These are phyloP conservation scores for Psittacula cyanocephala DNA, from an alignment of 2,113 vertebrate genomes.

Conservation along the genomic window DNA sequence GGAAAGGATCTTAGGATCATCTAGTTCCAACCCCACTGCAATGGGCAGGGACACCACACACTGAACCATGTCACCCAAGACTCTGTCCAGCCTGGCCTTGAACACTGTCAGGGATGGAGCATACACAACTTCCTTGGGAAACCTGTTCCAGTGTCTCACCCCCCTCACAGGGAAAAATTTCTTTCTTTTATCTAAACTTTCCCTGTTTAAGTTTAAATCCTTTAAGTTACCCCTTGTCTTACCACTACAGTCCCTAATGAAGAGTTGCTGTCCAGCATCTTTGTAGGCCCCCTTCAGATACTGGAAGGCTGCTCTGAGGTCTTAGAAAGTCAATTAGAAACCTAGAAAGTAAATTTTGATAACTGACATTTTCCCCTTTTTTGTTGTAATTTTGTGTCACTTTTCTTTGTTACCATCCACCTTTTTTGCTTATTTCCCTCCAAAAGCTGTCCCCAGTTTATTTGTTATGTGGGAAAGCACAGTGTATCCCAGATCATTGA, in stretches of 20 bases:
- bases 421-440: neutral
- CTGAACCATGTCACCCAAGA: neutral
- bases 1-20: too few relatives aligned
- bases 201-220: neutral
- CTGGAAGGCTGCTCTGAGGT: too few relatives aligned
- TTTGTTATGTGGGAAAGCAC: neutral
- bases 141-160: neutral
- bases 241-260: neutral
- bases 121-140: neutral
- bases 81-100: neutral
- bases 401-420: neutral
- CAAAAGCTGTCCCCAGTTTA: neutral
- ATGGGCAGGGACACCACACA: neutral
- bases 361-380: neutral
- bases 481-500: neutral
- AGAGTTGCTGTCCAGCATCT: neutral
- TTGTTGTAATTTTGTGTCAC: neutral
- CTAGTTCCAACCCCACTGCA: neutral
- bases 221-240: neutral
- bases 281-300: neutral
- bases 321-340: neutral
- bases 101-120: neutral
- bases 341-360: neutral
- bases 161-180: neutral
- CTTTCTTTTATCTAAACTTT: too few relatives aligned